phyloP scores from a whole-genome alignment of 2,888 invertebrate species.

The Amorpha juglandis region DNA sequence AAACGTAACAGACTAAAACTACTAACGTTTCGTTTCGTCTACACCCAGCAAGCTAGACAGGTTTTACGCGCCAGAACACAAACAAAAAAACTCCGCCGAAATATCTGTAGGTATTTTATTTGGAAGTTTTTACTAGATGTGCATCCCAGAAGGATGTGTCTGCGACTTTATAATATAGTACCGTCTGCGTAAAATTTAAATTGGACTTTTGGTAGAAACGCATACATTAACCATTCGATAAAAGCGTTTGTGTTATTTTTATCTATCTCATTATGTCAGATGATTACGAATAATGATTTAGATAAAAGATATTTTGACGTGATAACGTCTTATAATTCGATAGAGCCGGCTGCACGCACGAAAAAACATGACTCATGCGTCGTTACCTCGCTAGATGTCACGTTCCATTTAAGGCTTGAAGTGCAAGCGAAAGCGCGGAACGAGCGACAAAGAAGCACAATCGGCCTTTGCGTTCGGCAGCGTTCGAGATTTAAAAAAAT shows the following conservation, averaged over 20 bases:
- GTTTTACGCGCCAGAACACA: conserved; percentile 62
- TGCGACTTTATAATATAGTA: neutral
- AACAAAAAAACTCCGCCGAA: conserved; percentile 55
- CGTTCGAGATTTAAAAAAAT: too few species aligned
- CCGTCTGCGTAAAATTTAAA: neutral
- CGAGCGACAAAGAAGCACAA: too few species aligned
- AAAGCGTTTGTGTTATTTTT: neutral
- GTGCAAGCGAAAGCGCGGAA: too few species aligned
- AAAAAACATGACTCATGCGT: too few species aligned
- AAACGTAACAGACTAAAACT: conserved; percentile 45
- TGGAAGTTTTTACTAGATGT: conserved; percentile 50
- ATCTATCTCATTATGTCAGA: conserved; percentile 12
- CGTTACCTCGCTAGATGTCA: too few species aligned
- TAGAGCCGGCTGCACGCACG: too few species aligned
- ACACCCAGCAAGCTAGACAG: conserved; percentile 56
- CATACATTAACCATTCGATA: conserved; percentile 1
- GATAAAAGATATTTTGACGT: too few species aligned
- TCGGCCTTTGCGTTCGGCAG: too few species aligned
- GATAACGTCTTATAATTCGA: too few species aligned
- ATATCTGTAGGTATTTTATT: conserved; percentile 48
- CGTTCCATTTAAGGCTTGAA: too few species aligned
- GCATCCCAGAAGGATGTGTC: conserved; percentile 37
- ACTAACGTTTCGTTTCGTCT: conserved; percentile 45
- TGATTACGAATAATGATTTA: neutral
- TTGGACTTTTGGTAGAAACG: conserved; percentile 8